Conservation (phyloP, 2,888 invertebrate genomes). For the Cetonia aurata region DNA sequence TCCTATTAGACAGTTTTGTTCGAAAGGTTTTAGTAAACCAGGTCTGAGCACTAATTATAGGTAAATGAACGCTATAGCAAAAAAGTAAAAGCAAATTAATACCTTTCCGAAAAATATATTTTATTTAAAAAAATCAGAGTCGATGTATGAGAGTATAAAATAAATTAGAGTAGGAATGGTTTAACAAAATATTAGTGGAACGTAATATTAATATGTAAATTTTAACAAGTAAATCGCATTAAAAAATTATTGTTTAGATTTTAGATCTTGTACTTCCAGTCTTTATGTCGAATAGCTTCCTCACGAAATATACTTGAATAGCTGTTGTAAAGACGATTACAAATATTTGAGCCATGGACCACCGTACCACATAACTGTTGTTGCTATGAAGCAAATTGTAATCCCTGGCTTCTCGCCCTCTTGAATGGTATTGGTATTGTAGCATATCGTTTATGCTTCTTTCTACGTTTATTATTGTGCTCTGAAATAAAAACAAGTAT, state of each 20-base stretch:
- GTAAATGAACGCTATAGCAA: too few species aligned
- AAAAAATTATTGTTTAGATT: slow-evolving; percentile 63
- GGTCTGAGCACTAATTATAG: too few species aligned
- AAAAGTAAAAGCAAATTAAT: too few species aligned
- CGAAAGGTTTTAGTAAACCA: too few species aligned
- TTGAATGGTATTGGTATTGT: slow-evolving; percentile 84
- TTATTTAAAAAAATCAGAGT: too few species aligned
- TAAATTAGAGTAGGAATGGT: too few species aligned
- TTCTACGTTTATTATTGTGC: slow-evolving; percentile 81
- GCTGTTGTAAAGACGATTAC: slow-evolving; percentile 85
- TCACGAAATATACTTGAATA: slow-evolving; percentile 88
- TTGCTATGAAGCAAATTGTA: slow-evolving; percentile 85
- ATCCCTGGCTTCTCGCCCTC: slow-evolving; percentile 86
- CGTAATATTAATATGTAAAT: too few species aligned
- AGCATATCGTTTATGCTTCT: slow-evolving; percentile 88
- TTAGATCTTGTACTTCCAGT: slow-evolving; percentile 72
- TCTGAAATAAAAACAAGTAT: slow-evolving; percentile 68
- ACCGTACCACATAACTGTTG: slow-evolving; percentile 87
- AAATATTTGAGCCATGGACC: slow-evolving; percentile 89
- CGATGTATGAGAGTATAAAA: too few species aligned
- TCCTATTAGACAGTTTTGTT: too few species aligned
- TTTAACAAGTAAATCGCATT: too few species aligned
- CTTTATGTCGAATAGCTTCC: slow-evolving; percentile 88
- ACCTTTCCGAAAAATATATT: too few species aligned
- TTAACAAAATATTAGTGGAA: too few species aligned